Evolutionary conservation across 2,888 invertebrate genomes (phyloP).

Genomic region (Drosophila subquinaria): DNA sequence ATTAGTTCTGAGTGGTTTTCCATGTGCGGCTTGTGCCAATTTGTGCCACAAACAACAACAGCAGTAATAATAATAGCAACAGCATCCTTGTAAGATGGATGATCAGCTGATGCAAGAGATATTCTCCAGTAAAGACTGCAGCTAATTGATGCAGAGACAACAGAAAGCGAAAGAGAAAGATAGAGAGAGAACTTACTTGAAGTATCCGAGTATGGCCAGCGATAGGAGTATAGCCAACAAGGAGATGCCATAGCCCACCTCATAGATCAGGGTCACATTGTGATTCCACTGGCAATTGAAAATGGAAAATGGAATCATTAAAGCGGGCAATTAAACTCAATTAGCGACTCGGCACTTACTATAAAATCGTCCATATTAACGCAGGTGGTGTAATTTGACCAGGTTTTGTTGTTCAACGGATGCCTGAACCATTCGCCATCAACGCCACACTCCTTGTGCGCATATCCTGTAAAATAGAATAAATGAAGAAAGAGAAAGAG

Average conservation of each 20-base stretch:
- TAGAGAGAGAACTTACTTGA: constrained; percentile 90
- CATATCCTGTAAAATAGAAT: constrained; percentile 87
- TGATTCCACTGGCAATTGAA: constrained; percentile 88
- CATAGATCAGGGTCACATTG: constrained; percentile 91
- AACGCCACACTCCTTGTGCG: constrained; percentile 92
- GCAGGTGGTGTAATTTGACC: constrained; percentile 97
- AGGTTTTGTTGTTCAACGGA: constrained; percentile 90
- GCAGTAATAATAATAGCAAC: not conserved
- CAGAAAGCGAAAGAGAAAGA: not conserved
- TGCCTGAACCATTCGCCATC: constrained; percentile 94
- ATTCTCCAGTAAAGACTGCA: constrained; percentile 1
- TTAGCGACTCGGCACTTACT: constrained; percentile 84
- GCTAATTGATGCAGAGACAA: constrained; percentile 14
- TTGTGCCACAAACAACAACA: constrained; percentile 9
- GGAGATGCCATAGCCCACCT: constrained; percentile 94
- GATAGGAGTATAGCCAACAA: constrained; percentile 93
- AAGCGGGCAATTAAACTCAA: constrained; percentile 17
- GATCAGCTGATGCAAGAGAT: constrained; percentile 14
- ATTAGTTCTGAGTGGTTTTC: constrained; percentile 60
- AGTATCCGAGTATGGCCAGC: constrained; percentile 92
- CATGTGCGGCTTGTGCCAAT: constrained; percentile 33
- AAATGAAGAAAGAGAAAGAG: not conserved
- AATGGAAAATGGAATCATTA: not conserved
- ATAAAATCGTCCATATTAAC: constrained; percentile 90
- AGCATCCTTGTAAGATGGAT: constrained; percentile 27